A percentile compares a stretch with the other conserved stretches of the same genome.
Conservation (phyloP, 1,140 invertebrate species). For the Microplitis mediator region DNA sequence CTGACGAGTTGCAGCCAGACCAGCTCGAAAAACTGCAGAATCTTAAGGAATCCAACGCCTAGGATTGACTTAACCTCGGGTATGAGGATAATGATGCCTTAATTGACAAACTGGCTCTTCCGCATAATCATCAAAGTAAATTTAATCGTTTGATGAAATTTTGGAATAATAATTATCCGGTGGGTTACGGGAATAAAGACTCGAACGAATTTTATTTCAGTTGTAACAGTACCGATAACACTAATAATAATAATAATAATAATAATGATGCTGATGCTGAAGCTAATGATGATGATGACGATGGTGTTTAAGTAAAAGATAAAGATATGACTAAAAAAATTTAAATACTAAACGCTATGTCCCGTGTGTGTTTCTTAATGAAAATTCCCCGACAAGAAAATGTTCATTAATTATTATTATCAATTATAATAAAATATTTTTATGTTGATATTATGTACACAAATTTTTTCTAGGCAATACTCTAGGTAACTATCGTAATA, state of each 20-base stretch:
- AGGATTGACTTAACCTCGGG: conserved; percentile 61
- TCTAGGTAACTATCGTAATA: conserved; percentile 28
- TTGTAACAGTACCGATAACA: too few species aligned
- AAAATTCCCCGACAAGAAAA: too few species aligned
- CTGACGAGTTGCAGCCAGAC: conserved; percentile 83
- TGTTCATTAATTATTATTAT: not conserved
- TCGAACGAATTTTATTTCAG: conserved; percentile 15
- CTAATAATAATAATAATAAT: conserved; percentile 13
- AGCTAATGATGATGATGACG: too few species aligned
- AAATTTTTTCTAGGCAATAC: conserved; percentile 50
- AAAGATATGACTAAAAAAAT: not conserved
- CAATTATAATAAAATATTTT: conserved; percentile 42
- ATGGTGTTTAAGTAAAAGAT: conserved; percentile 13
- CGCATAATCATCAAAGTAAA: conserved; percentile 56
- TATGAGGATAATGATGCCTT: conserved; percentile 49
- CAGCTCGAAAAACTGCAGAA: conserved; percentile 83
- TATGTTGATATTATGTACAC: conserved; percentile 51
- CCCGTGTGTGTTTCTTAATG: not conserved
- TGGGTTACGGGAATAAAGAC: conserved; percentile 49
- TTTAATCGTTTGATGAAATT: conserved; percentile 57
- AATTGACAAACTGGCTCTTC: conserved; percentile 54
- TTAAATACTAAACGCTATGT: not conserved
- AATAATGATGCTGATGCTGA: not conserved
- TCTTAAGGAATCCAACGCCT: conserved; percentile 88
- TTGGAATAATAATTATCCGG: conserved; percentile 51